A percentile compares a stretch with the other conserved stretches of the same genome.
Conservation (phyloP, 2,113 vertebrate species). For the Caloenas nicobarica region DNA sequence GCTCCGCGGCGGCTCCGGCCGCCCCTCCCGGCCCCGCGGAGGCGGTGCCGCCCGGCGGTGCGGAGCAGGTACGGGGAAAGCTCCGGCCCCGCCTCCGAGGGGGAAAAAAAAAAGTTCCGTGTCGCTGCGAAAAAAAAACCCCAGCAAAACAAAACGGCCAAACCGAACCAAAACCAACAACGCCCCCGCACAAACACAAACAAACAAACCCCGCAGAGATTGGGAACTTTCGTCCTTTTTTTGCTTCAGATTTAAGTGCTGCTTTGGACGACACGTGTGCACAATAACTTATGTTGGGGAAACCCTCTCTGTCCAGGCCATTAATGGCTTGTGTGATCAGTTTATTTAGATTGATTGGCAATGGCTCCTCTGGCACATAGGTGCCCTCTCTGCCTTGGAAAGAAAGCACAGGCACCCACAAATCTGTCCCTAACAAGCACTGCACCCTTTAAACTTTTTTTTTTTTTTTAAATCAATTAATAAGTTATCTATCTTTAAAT, state of each 20-base stretch:
- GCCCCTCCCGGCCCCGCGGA: too few species aligned
- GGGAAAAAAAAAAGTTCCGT: not conserved
- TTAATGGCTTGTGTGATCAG: too few species aligned
- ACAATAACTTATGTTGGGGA: rapidly evolving
- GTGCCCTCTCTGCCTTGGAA: not conserved
- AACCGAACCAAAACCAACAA: too few species aligned
- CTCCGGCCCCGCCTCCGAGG: not conserved
- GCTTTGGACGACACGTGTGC: rapidly evolving
- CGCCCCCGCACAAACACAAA: too few species aligned
- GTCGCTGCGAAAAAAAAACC: too few species aligned
- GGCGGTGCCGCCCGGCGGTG: too few species aligned
- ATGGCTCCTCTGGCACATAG: not conserved
- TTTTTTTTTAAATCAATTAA: rapidly evolving
- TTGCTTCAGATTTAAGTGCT: not conserved
- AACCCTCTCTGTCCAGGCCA: rapidly evolving
- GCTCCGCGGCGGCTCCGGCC: too few species aligned
- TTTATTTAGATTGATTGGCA: not conserved
- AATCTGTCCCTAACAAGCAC: too few species aligned
- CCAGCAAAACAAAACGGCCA: not conserved
- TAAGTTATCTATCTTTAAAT: not conserved
- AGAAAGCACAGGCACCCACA: too few species aligned
- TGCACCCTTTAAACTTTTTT: not conserved
- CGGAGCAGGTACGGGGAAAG: not conserved
- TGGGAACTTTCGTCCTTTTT: rapidly evolving
- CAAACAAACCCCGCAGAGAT: too few species aligned